Percentiles rank a stretch among this genome's conserved stretches.
Evolutionary conservation across 1,140 invertebrate genomes (phyloP).

Genomic region (Cydia strobilella): DNA sequence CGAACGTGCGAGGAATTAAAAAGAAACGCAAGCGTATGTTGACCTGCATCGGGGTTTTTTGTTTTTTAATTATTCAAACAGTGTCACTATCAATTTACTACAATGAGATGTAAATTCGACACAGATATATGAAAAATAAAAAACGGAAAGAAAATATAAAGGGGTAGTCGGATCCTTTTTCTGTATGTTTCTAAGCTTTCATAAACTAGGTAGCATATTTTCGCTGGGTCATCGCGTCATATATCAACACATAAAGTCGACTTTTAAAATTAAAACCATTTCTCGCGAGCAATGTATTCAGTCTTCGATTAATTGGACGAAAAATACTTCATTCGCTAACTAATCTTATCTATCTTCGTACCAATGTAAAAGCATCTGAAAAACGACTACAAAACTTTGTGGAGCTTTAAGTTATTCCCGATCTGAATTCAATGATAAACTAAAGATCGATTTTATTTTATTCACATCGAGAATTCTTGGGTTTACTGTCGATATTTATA

Average conservation of each 20-base stretch:
- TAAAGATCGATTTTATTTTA: slow-evolving; percentile 16
- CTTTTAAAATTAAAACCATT: not conserved
- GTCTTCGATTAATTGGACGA: not conserved
- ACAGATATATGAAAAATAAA: too few relatives aligned
- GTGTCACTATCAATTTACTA: too few relatives aligned
- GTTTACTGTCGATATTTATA: slow-evolving; percentile 1
- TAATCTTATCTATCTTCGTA: slow-evolving; percentile 2
- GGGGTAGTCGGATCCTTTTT: too few relatives aligned
- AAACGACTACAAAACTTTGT: not conserved
- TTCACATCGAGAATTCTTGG: slow-evolving; percentile 9
- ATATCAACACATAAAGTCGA: not conserved
- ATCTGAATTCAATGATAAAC: slow-evolving; percentile 23
- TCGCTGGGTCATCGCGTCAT: not conserved
- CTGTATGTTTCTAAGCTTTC: too few relatives aligned
- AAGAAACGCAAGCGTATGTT: not conserved
- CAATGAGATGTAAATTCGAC: too few relatives aligned
- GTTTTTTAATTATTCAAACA: not conserved
- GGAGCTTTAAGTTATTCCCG: slow-evolving; percentile 21
- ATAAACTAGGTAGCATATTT: too few relatives aligned
- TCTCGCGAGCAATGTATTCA: not conserved
- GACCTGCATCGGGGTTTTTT: not conserved
- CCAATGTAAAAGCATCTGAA: not conserved
- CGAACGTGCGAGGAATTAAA: slow-evolving; percentile 28
- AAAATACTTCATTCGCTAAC: not conserved
- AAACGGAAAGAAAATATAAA: too few relatives aligned